phyloP scores from a whole-genome alignment of 2,888 invertebrate species.

The Cryptus viduatorius region DNA sequence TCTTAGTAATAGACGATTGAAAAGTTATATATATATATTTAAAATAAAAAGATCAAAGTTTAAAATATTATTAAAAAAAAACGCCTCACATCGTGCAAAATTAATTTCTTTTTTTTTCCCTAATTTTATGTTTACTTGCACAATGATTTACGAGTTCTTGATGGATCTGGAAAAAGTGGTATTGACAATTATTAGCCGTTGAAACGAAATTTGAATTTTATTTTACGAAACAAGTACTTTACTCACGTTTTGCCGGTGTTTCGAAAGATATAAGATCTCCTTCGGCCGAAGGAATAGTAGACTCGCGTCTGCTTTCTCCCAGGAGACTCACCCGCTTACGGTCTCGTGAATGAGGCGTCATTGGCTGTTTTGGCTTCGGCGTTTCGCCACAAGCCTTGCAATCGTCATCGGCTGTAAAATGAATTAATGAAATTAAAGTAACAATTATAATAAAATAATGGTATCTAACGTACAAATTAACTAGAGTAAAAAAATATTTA shows the following conservation, averaged over 20 bases:
- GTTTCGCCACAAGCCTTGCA: conserved; percentile 64
- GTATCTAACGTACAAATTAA: conserved; percentile 24
- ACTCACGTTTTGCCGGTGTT: conserved; percentile 65
- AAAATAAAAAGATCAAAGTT: no score
- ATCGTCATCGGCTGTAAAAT: conserved; percentile 70
- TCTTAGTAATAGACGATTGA: no score
- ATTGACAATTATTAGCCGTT: not conserved
- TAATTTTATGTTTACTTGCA: no score
- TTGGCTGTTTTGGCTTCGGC: conserved; percentile 65
- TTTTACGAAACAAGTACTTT: not conserved
- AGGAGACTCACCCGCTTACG: conserved; percentile 64
- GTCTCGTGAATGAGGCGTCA: conserved; percentile 70
- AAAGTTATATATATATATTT: no score
- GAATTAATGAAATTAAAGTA: not conserved
- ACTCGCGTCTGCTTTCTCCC: conserved; percentile 28
- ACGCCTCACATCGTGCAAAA: no score
- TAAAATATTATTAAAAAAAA: no score
- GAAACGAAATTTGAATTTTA: not conserved
- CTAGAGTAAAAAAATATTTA: not conserved
- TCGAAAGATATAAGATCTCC: conserved; percentile 66
- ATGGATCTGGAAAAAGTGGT: no score
- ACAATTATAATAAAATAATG: conserved; percentile 15
- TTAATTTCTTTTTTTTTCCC: no score
- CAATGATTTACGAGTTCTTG: no score
- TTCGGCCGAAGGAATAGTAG: conserved; percentile 2